Evolutionary conservation across 2,888 invertebrate species (phyloP).

Genomic region (Hanleya hanleyi): DNA sequence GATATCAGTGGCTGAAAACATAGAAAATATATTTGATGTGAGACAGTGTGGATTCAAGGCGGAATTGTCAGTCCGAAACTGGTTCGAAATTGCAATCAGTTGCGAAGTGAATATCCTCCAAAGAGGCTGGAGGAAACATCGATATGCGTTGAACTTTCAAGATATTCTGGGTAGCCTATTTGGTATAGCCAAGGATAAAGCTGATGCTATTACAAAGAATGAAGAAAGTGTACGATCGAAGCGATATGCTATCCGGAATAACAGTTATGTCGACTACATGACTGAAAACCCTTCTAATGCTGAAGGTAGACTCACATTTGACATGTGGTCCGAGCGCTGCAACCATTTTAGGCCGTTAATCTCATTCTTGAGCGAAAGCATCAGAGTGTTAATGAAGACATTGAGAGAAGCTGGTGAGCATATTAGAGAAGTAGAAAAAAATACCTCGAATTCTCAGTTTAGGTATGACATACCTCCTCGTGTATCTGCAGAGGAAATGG

Average conservation of each 20-base stretch:
- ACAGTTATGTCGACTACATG: too few relatives aligned
- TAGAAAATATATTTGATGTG: constrained; percentile 14
- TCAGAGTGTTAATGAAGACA: not conserved
- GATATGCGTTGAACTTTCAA: not conserved
- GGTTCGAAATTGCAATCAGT: not conserved
- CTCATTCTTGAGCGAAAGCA: not conserved
- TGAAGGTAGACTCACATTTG: too few relatives aligned
- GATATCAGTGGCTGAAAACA: too few relatives aligned
- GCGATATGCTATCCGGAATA: too few relatives aligned
- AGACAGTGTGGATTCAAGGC: constrained; percentile 13
- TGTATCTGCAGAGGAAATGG: too few relatives aligned
- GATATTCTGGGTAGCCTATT: constrained; percentile 8
- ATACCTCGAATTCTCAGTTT: too few relatives aligned
- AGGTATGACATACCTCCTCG: too few relatives aligned
- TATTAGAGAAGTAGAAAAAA: not conserved
- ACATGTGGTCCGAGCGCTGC: not conserved
- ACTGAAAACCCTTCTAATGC: too few relatives aligned
- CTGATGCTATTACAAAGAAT: not conserved
- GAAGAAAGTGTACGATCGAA: not conserved
- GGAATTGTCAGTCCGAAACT: not conserved
- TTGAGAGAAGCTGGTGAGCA: not conserved
- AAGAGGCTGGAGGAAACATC: not conserved
- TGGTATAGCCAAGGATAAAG: not conserved
- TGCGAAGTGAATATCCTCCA: constrained; percentile 9
- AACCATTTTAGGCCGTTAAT: not conserved